A percentile compares a stretch with the other conserved stretches of the same genome.
Evolutionary conservation across 2,113 vertebrate genomes (phyloP).

Genomic region (Coreoperca whiteheadi): DNA sequence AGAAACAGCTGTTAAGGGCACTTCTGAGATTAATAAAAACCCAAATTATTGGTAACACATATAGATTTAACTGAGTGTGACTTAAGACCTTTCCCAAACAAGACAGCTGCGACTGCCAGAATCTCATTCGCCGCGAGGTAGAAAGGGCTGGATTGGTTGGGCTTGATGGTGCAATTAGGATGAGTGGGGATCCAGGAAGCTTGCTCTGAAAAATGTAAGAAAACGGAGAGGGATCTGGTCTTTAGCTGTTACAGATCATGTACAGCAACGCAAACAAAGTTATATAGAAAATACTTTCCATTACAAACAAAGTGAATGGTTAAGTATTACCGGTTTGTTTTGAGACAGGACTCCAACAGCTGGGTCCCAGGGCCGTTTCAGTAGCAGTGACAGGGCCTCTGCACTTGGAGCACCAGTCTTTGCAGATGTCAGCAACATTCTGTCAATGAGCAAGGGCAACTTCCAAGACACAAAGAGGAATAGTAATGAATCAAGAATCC

Average conservation of each 20-base stretch:
- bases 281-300: background rate
- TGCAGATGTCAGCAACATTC: conserved; percentile 92
- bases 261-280: background rate
- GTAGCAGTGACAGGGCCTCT: conserved; percentile 93
- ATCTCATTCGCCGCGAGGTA: conserved; percentile 93
- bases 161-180: conserved; percentile 93
- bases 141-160: conserved; percentile 90
- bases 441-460: conserved; percentile 95
- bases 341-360: conserved; percentile 96
- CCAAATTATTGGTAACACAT: background rate
- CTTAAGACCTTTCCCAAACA: conserved; percentile 93
- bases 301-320: background rate
- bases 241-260: background rate
- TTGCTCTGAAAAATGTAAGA: conserved; percentile 87
- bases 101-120: conserved; percentile 98
- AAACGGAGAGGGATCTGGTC: conserved; percentile 4
- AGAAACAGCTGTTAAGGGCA: conserved; percentile 18
- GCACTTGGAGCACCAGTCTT: conserved; percentile 92
- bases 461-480: conserved; percentile 63
- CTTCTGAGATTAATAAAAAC: background rate
- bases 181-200: conserved; percentile 94
- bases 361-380: conserved; percentile 98
- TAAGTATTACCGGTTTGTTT: conserved; percentile 92
- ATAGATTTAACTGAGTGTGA: background rate
- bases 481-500: background rate